A percentile compares a stretch with the other conserved stretches of the same genome.
phyloP scores from a whole-genome alignment of 2,113 vertebrate genomes.

The Gnathonemus echidnorhynchus region DNA sequence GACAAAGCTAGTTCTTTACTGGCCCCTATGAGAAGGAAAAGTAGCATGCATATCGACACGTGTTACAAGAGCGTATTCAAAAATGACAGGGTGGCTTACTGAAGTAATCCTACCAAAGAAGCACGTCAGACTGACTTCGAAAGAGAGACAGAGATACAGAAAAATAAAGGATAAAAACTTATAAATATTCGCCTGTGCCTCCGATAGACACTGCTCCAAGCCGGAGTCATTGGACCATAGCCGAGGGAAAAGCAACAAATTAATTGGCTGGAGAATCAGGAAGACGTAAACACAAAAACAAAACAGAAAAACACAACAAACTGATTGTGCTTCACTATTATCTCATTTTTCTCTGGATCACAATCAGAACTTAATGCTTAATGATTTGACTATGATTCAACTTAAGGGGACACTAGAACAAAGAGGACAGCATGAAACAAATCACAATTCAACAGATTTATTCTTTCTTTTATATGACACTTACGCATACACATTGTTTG shows the following conservation, averaged over 20 bases:
- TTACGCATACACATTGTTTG: not conserved
- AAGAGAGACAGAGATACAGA: slow-evolving; percentile 7
- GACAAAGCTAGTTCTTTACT: not conserved
- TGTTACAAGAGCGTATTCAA: not conserved
- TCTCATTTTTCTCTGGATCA: not conserved
- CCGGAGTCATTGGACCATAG: slow-evolving; percentile 10
- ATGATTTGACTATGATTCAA: not conserved
- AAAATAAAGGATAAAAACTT: slow-evolving; percentile 1
- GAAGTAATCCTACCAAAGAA: slow-evolving; percentile 4
- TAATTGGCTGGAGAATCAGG: slow-evolving; percentile 14
- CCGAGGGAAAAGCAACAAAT: not conserved
- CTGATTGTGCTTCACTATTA: not conserved
- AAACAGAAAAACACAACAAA: not conserved
- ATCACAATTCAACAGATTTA: not conserved
- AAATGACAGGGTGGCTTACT: not conserved
- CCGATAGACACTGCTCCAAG: slow-evolving; percentile 5
- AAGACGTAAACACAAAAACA: not conserved
- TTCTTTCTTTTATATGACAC: not conserved
- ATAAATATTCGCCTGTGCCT: slow-evolving; percentile 9
- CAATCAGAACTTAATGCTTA: slow-evolving; percentile 3
- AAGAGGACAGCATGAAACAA: not conserved
- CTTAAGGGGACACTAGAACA: not conserved
- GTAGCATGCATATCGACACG: not conserved
- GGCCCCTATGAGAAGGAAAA: not conserved
- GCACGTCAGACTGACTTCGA: not conserved